Evolutionary conservation across 2,797 vertebrate species (phyloP), one percentile per base, ranked within the genome.

Genomic region (Bothrops alternatus): DNA sequence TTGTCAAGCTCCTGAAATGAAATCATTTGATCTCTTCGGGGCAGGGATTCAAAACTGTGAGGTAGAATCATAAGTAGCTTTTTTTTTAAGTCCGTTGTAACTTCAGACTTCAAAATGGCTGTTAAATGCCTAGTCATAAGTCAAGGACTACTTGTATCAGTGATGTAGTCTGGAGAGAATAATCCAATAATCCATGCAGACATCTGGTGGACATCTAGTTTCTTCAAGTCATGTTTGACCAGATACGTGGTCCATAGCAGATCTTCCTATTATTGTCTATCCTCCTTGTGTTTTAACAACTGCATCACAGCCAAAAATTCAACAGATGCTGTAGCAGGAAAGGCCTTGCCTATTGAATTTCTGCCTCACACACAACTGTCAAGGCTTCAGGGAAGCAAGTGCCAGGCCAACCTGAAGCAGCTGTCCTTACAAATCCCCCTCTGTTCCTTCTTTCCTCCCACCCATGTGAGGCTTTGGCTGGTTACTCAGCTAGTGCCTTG

Each of bases 401-500:
- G 13, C 12, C 18, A 28, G 86, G 47, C 50, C 78, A 61, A 53
- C 58, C 28, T 25, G 42, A 60, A 28, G 86, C n/a, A 42, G 57
- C 58, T 88, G 92, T 57, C 50, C 32, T 88, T 57, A 47, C 87
- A 88, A 87, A 61, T 28, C n/a, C 14, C 4, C 47, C 47, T 63
- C 57, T 18, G 1, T 85, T 56, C 92, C 50, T 18, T 32, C 7
- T 90, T 93, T 91, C 92, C 90, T 93, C 92, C 92, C 86, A 91
- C 92, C 86, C 86, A 50, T 93, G 92, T 93, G 92, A 91, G 92
- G 90, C 10, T 88, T 90, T 93, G 92, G 92, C 86, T 82, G 16
- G 92, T 82, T 86, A 55, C 42, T 11, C 63, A 90, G 92, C 92
- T 90, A 91, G 58, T 32, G 55, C 57, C 61, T 73, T 85, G 92